phyloP scores from a whole-genome alignment of 2,888 invertebrate genomes.

The Scaptomyza cyrtandrae region DNA sequence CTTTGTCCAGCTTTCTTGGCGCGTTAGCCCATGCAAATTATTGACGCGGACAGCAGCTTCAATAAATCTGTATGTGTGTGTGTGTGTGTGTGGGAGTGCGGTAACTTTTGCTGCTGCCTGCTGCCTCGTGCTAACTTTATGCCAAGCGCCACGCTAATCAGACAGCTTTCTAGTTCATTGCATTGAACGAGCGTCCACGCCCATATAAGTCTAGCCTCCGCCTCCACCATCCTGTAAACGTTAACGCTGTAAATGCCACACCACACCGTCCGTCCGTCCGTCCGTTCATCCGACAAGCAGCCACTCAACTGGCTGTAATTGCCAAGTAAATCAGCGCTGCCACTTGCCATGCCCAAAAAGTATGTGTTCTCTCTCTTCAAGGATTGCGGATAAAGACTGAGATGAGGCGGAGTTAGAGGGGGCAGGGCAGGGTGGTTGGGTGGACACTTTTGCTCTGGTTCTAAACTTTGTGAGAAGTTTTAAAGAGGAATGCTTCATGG shows the following conservation, averaged over 20 bases:
- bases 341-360: slow-evolving; percentile 76
- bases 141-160: slow-evolving; percentile 72
- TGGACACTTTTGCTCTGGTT: slow-evolving; percentile 36
- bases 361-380: slow-evolving; percentile 42
- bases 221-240: slow-evolving; percentile 29
- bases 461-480: slow-evolving; percentile 68
- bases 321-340: slow-evolving; percentile 77
- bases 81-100: slow-evolving; percentile 29
- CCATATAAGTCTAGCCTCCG: slow-evolving; percentile 31
- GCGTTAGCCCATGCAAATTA: slow-evolving; percentile 72
- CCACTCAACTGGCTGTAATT: slow-evolving; percentile 71
- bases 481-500: slow-evolving; percentile 78
- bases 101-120: slow-evolving; percentile 65
- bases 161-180: slow-evolving; percentile 79
- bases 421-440: not conserved
- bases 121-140: slow-evolving; percentile 54
- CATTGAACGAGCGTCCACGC: slow-evolving; percentile 58
- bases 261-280: too few species aligned
- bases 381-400: not conserved
- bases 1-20: not conserved
- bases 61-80: slow-evolving; percentile 63
- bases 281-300: slow-evolving; percentile 56
- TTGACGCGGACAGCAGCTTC: slow-evolving; percentile 72
- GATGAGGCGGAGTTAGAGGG: too few species aligned
- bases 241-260: not conserved